These are phyloP conservation scores for Keiferia lycopersicella DNA, from an alignment of 2,888 invertebrate species.

Conservation along the genomic window DNA sequence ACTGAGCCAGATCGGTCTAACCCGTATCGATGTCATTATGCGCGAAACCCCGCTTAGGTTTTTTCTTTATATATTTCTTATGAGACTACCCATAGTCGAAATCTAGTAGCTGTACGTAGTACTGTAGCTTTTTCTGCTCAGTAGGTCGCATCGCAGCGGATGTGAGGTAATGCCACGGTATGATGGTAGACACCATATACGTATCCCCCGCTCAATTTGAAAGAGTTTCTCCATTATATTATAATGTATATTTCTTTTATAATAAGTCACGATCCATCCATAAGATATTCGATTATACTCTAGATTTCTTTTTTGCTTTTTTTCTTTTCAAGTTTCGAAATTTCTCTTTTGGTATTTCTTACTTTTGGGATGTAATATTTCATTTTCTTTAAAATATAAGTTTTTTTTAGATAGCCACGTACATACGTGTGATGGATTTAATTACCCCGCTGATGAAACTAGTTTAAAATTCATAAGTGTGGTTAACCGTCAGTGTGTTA, in stretches of 20 bases:
- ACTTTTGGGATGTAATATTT: background rate
- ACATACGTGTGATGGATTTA: conserved; percentile 26
- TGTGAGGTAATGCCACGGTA: conserved; percentile 53
- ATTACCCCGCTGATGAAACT: conserved; percentile 36
- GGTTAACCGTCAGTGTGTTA: conserved; percentile 43
- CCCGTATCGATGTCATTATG: no score
- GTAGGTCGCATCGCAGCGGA: conserved; percentile 72
- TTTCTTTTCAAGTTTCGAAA: conserved; percentile 12
- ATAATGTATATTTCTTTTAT: conserved; percentile 40
- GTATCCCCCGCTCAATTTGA: conserved; percentile 45
- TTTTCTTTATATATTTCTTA: no score
- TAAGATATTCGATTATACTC: conserved; percentile 48
- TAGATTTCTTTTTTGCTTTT: conserved; percentile 33
- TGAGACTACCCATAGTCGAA: no score
- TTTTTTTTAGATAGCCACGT: background rate
- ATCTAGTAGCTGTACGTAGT: no score
- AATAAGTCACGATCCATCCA: conserved; percentile 51
- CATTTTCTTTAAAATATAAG: background rate
- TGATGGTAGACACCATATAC: conserved; percentile 40
- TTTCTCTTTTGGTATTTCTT: conserved; percentile 23
- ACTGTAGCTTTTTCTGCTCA: conserved; percentile 54
- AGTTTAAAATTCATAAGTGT: conserved; percentile 48
- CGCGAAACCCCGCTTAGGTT: no score
- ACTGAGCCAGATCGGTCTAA: no score
- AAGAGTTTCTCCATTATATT: conserved; percentile 43